These are phyloP conservation scores for Hippocampus barbouri DNA, from an alignment of 2,113 vertebrate genomes.

Conservation along the genomic window DNA sequence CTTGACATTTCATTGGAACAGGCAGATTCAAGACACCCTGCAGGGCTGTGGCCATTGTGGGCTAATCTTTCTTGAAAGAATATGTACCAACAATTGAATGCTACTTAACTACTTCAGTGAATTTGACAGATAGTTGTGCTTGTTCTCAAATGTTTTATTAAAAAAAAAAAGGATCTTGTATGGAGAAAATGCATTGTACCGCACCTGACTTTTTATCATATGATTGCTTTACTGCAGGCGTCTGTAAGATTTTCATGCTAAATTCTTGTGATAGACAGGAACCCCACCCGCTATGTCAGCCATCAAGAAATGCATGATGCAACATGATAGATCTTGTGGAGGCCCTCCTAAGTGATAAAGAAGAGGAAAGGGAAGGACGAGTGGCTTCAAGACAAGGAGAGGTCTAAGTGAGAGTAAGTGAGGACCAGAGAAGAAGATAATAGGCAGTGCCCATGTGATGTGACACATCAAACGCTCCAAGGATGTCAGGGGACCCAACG, in stretches of 20 bases:
- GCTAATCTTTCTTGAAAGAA: too few species aligned
- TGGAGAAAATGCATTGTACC: too few species aligned
- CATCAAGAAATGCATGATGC: conserved; percentile 1
- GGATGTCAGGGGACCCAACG: conserved; percentile 36
- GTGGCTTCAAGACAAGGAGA: conserved; percentile 24
- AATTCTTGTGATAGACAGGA: too few species aligned
- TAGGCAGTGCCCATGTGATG: conserved; percentile 1
- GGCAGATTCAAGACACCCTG: too few species aligned
- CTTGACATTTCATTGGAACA: too few species aligned
- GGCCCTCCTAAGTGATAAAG: neutral
- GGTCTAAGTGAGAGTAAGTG: conserved; percentile 34
- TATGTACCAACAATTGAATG: too few species aligned
- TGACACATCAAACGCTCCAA: conserved; percentile 17
- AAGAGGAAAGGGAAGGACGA: conserved; percentile 29
- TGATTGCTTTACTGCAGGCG: neutral
- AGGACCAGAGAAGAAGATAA: conserved; percentile 17
- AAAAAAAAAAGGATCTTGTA: too few species aligned
- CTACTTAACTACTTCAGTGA: too few species aligned
- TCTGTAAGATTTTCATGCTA: neutral
- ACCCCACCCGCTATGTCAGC: neutral
- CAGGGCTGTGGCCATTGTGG: too few species aligned
- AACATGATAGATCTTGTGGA: conserved; percentile 19
- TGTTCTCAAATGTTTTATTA: too few species aligned
- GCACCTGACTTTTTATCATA: neutral
- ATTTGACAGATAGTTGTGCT: too few species aligned